phyloP scores from a whole-genome alignment of 2,113 vertebrate genomes.

The Pachypanchax playfairii region DNA sequence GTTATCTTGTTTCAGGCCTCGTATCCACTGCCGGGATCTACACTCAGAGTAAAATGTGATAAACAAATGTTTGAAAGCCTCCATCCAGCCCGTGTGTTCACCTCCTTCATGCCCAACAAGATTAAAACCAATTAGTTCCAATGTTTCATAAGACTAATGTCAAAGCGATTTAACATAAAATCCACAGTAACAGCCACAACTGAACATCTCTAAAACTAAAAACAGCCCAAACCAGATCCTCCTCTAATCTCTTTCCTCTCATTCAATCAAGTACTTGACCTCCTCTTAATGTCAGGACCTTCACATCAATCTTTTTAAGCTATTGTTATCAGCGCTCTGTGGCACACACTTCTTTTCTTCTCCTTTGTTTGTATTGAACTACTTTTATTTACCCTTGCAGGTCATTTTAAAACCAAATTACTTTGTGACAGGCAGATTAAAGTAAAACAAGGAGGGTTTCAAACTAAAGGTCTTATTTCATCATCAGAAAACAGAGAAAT shows the following conservation, averaged over 20 bases:
- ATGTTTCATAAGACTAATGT: constrained; percentile 34
- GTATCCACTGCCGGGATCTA: neutral
- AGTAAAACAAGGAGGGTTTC: constrained; percentile 4
- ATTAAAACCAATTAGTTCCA: constrained; percentile 11
- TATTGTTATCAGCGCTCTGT: constrained; percentile 17
- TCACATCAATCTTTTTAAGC: constrained; percentile 23
- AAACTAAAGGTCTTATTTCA: neutral
- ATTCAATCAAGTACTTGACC: constrained; percentile 47
- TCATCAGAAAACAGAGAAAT: neutral
- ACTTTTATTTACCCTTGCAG: constrained; percentile 49
- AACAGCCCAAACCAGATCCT: neutral
- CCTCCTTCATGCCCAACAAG: too few relatives aligned
- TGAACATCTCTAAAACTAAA: neutral
- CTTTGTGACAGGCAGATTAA: constrained; percentile 8
- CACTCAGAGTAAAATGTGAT: neutral
- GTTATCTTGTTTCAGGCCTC: too few relatives aligned
- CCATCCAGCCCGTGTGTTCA: constrained; percentile 24
- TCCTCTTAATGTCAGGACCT: constrained; percentile 16
- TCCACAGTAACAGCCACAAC: too few relatives aligned
- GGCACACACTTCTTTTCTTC: constrained; percentile 41
- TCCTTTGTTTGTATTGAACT: constrained; percentile 52
- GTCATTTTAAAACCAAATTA: constrained; percentile 32
- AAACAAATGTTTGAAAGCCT: constrained; percentile 34
- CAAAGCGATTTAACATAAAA: too few relatives aligned
- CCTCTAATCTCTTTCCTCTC: neutral